phyloP scores from a whole-genome alignment of 2,113 vertebrate genomes.

The Hoplias malabaricus region DNA sequence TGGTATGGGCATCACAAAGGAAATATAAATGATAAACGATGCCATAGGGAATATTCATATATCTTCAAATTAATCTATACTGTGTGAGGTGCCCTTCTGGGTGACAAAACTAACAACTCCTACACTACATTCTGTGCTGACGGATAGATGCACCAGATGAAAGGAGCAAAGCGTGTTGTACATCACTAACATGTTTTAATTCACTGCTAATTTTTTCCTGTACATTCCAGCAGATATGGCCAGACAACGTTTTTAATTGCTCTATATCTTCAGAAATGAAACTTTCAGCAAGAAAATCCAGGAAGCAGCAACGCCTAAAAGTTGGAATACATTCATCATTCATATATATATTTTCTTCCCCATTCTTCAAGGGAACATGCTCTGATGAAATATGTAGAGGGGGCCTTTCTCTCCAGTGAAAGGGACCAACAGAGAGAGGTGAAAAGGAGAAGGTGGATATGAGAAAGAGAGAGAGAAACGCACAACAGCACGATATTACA shows the following conservation, averaged over 20 bases:
- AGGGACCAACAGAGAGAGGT: neutral
- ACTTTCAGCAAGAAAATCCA: constrained; percentile 59
- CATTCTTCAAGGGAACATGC: neutral
- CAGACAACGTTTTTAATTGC: constrained; percentile 76
- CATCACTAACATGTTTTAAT: constrained; percentile 63
- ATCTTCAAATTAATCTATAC: no score
- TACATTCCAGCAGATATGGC: constrained; percentile 63
- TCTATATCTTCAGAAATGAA: constrained; percentile 69
- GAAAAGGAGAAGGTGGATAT: neutral
- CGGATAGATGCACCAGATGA: neutral
- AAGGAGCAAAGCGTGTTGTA: constrained; percentile 39
- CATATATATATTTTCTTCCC: constrained; percentile 25
- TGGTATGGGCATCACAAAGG: no score
- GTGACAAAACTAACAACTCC: neutral
- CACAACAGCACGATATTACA: neutral
- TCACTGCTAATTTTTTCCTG: constrained; percentile 71
- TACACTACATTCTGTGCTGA: neutral
- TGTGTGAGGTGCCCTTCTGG: neutral
- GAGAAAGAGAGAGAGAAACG: neutral
- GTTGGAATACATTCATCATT: constrained; percentile 36
- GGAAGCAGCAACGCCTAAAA: constrained; percentile 60
- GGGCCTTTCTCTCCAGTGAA: constrained; percentile 30
- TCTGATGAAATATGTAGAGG: constrained; percentile 54
- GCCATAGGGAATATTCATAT: no score
- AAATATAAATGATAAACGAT: no score